Conservation (phyloP, 2,888 invertebrate species). For the Chrysolina americana region DNA sequence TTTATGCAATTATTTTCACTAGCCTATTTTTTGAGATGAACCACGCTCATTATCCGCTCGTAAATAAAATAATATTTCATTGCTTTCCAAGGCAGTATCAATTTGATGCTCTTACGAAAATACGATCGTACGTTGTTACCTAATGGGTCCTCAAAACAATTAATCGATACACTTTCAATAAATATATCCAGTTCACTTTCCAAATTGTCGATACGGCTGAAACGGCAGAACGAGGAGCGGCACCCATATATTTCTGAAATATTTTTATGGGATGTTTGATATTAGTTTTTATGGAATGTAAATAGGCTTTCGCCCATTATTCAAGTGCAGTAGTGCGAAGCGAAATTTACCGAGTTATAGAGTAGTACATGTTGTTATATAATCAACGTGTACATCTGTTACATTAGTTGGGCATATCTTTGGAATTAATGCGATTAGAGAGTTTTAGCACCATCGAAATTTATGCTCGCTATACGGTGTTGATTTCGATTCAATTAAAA, state of each 20-base stretch:
- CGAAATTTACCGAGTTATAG: slow-evolving; percentile 21
- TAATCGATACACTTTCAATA: not conserved
- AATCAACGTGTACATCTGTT: slow-evolving; percentile 41
- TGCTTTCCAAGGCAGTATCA: not conserved
- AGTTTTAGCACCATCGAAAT: slow-evolving; percentile 11
- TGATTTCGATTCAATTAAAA: slow-evolving; percentile 14
- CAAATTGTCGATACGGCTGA: not conserved
- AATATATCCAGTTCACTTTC: not conserved
- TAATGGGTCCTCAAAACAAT: not conserved
- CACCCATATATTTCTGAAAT: not conserved
- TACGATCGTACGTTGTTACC: not conserved
- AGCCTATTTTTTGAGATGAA: not conserved
- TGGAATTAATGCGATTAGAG: slow-evolving; percentile 27
- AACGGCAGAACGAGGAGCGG: not conserved
- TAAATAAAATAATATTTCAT: not conserved
- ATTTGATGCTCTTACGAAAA: not conserved
- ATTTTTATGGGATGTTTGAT: not conserved
- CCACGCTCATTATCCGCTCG: not conserved
- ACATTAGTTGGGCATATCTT: slow-evolving; percentile 17
- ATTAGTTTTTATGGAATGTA: slow-evolving; percentile 8
- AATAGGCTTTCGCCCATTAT: slow-evolving; percentile 6
- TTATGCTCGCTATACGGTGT: not conserved
- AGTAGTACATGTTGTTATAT: slow-evolving; percentile 38
- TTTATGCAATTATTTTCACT: too few species aligned
- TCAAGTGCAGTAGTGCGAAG: not conserved